Base-by-base conservation (phyloP, 1,140 invertebrate genomes). In the Sarcophaga bullata region DNA sequence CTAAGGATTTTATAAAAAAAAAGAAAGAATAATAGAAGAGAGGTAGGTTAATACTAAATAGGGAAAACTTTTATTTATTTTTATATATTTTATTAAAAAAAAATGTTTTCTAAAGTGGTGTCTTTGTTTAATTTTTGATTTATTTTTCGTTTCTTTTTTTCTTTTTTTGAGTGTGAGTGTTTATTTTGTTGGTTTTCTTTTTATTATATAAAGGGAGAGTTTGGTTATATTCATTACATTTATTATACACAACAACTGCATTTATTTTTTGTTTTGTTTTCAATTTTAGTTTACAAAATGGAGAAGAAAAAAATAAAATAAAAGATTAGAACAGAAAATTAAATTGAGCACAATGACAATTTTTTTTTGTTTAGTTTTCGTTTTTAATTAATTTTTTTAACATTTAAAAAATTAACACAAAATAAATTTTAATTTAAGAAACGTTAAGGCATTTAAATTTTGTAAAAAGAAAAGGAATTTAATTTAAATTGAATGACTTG, bases 21-120 rank as follows among this genome's bases (percentile, higher is more conserved):
- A 37, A 37, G 4, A 37, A 37, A 37, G 25, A 37, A 37, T 37
- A 37, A 37, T 37, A 37, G 25, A 13, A 58, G 54, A 58, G 54
- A 58, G 54, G 54, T 58, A 58, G 54, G 25, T 58, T 58, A 58
- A 58, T 58, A 58, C 54, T 58, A 58, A 58, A 58, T 58, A 58
- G 54, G 54, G 25, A 37, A 37, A 37, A 37, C 25, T 37, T 37
- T 37, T 37, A 37, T 37, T 37, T 37, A 37, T 37, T 37, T 37
- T 37, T 37, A 37, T 37, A 37, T 37, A 37, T 37, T 37, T 37
- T 37, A 37, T 37, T 37, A 37, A 37, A 37, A 37, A 37, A 37
- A 37, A 37, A 37, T 37, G 25, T 37, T 37, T 37, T 37, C 54
- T n/a, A 13, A 15, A 58, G 54, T n/a, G 13, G 13, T 13, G 54